phyloP scores from a whole-genome alignment of 2,113 vertebrate species.

The Columbina picui region DNA sequence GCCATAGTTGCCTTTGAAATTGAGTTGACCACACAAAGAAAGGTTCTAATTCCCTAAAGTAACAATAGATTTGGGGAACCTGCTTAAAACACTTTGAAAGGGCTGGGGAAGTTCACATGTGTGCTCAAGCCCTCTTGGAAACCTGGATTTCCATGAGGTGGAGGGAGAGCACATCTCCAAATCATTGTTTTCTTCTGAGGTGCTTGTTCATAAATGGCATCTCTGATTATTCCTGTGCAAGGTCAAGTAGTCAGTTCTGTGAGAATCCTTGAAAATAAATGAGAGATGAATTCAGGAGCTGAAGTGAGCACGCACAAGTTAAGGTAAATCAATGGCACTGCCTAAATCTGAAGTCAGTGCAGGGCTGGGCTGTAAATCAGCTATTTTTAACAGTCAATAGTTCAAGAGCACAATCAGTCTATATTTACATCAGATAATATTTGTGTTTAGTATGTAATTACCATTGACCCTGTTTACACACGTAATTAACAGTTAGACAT shows the following conservation, averaged over 20 bases:
- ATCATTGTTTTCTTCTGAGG: neutral
- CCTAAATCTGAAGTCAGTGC: neutral
- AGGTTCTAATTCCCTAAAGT: neutral
- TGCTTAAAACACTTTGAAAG: neutral
- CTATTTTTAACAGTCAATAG: constrained; percentile 41
- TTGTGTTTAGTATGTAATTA: constrained; percentile 59
- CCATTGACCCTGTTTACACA: constrained; percentile 25
- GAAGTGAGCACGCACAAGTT: neutral
- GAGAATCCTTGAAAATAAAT: neutral
- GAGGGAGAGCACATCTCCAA: neutral
- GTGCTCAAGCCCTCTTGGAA: neutral
- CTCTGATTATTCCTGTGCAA: neutral
- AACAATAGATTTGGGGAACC: neutral
- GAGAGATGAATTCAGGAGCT: neutral
- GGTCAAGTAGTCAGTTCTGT: neutral
- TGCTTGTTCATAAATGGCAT: neutral
- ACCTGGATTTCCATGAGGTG: neutral
- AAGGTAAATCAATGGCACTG: neutral
- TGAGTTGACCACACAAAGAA: neutral
- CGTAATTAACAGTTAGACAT: constrained; percentile 68
- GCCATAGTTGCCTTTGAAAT: constrained; percentile 24
- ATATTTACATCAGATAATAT: constrained; percentile 65
- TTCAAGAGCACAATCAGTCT: constrained; percentile 32
- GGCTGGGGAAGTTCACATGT: neutral
- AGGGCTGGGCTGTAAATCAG: neutral